Percentiles rank a stretch among this genome's conserved stretches.
These are phyloP conservation scores for Volucella zonaria DNA, from an alignment of 2,888 invertebrate genomes.

Conservation along the genomic window DNA sequence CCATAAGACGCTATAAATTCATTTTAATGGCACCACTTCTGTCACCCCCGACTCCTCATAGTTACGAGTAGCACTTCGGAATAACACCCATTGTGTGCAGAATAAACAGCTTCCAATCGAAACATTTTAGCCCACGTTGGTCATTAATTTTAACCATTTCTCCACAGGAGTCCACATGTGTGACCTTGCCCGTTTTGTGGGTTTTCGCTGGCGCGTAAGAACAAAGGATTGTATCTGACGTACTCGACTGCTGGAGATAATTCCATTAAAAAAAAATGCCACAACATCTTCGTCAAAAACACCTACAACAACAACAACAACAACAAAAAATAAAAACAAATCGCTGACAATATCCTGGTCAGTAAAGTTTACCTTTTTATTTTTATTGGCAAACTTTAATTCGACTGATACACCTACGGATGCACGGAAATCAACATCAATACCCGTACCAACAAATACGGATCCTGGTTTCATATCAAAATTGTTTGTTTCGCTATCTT, in stretches of 20 bases:
- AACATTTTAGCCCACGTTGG: background rate
- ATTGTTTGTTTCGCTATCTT: conserved; percentile 33
- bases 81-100: too few species aligned
- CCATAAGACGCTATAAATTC: too few species aligned
- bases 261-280: background rate
- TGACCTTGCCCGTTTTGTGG: background rate
- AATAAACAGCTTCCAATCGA: too few species aligned
- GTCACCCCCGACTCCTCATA: too few species aligned
- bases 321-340: background rate
- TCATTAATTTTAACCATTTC: conserved; percentile 5
- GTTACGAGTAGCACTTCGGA: too few species aligned
- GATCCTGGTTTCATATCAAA: conserved; percentile 26
- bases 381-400: conserved; percentile 18
- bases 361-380: conserved; percentile 14
- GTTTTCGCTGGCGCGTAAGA: background rate
- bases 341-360: background rate
- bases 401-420: conserved; percentile 10
- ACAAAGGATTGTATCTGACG: background rate
- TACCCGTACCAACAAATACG: background rate
- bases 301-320: too few species aligned
- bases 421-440: too few species aligned
- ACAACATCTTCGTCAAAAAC: background rate
- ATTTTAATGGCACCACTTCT: too few species aligned
- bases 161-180: background rate
- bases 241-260: background rate